These are phyloP conservation scores for Nemoura dubitans DNA, from an alignment of 2,888 invertebrate species.

Conservation along the genomic window DNA sequence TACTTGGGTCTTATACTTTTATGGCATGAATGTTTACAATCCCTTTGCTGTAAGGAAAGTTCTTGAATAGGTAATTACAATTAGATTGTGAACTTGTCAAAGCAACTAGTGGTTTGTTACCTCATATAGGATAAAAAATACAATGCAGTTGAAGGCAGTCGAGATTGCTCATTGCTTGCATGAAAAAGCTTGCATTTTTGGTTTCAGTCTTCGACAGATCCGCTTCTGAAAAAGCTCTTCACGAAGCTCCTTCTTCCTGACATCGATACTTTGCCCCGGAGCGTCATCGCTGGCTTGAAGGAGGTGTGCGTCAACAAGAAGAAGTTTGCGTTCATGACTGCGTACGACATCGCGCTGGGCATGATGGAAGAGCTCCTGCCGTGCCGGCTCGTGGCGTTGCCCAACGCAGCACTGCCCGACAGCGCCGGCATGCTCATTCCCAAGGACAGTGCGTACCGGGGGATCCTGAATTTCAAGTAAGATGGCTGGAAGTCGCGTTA, in stretches of 20 bases:
- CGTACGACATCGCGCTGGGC: slow-evolving; percentile 37
- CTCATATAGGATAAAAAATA: too few species aligned
- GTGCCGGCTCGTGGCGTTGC: slow-evolving; percentile 21
- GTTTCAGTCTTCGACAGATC: slow-evolving; percentile 10
- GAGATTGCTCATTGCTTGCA: too few species aligned
- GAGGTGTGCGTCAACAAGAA: not conserved
- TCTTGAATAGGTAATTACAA: too few species aligned
- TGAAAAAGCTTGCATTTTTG: too few species aligned
- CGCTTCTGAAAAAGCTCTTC: slow-evolving; percentile 21
- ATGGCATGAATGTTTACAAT: too few species aligned
- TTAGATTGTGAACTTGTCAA: too few species aligned
- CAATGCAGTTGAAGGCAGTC: too few species aligned
- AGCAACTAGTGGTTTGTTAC: too few species aligned
- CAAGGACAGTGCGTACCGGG: slow-evolving; percentile 24
- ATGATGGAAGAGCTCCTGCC: slow-evolving; percentile 32
- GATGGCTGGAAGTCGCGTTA: too few species aligned
- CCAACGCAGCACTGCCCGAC: slow-evolving; percentile 2
- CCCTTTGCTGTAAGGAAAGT: too few species aligned
- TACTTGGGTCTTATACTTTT: too few species aligned
- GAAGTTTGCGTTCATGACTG: slow-evolving; percentile 36
- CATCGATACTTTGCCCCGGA: slow-evolving; percentile 13
- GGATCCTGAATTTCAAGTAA: slow-evolving; percentile 27
- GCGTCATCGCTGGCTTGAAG: not conserved
- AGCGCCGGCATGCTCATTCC: slow-evolving; percentile 27
- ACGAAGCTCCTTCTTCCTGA: slow-evolving; percentile 25